Percentiles rank a stretch among this genome's conserved stretches.
phyloP scores from a whole-genome alignment of 1,140 invertebrate genomes.

The Drosophila biarmipes region DNA sequence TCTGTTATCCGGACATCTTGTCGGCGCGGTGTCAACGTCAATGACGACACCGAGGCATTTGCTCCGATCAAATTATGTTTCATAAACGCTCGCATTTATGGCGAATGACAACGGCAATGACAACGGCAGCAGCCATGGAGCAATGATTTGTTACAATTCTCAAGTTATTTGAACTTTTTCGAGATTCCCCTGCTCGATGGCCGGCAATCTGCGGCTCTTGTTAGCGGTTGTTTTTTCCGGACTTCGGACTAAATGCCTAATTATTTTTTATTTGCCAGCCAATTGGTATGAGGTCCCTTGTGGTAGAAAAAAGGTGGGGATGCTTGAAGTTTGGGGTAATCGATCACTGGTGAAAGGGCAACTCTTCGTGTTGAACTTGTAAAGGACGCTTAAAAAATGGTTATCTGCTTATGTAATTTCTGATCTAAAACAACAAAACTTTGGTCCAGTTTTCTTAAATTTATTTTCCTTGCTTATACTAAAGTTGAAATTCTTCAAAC shows the following conservation, averaged over 20 bases:
- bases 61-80: slow-evolving; percentile 80
- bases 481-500: too few species aligned
- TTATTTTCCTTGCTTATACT: background rate
- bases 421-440: too few species aligned
- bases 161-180: slow-evolving; percentile 74
- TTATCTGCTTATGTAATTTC: too few species aligned
- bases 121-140: slow-evolving; percentile 24
- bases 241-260: slow-evolving; percentile 52
- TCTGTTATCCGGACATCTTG: slow-evolving; percentile 48
- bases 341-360: slow-evolving; percentile 25
- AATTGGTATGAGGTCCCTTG: slow-evolving; percentile 17
- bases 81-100: slow-evolving; percentile 81
- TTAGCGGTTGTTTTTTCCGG: slow-evolving; percentile 26
- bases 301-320: background rate
- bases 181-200: slow-evolving; percentile 27
- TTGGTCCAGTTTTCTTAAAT: background rate
- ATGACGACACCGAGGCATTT: slow-evolving; percentile 70
- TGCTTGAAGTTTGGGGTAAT: slow-evolving; percentile 19
- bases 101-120: slow-evolving; percentile 55
- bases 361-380: background rate
- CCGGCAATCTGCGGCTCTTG: slow-evolving; percentile 15
- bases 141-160: slow-evolving; percentile 78
- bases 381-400: background rate
- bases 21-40: slow-evolving; percentile 59
- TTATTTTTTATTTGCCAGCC: slow-evolving; percentile 56